phyloP scores from a whole-genome alignment of 1,140 invertebrate species.

The Cherax destructor region DNA sequence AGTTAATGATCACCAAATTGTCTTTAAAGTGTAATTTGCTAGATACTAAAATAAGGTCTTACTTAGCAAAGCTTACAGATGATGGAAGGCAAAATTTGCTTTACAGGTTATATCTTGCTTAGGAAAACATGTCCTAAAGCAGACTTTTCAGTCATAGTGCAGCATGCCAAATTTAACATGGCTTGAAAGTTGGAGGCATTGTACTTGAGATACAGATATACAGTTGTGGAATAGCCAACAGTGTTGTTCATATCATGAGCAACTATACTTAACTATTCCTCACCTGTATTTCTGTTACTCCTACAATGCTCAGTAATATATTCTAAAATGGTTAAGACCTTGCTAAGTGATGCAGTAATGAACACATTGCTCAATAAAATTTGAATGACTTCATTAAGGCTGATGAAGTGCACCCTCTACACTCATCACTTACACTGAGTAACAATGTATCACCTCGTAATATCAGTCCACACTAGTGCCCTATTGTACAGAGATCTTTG shows the following conservation, averaged over 20 bases:
- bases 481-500: constrained; percentile 37
- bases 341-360: neutral
- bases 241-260: neutral
- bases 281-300: neutral
- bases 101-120: constrained; percentile 17
- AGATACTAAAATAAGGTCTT: neutral
- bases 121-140: constrained; percentile 6
- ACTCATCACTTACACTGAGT: neutral
- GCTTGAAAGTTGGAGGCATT: neutral
- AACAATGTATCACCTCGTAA: neutral
- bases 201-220: neutral
- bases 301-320: neutral
- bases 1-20: neutral
- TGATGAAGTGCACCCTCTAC: neutral
- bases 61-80: constrained; percentile 19
- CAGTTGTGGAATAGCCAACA: neutral
- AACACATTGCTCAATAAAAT: neutral
- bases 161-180: neutral
- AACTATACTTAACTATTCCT: neutral
- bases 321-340: constrained; percentile 15
- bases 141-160: constrained; percentile 15
- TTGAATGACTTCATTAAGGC: constrained; percentile 4
- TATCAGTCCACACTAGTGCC: constrained; percentile 2
- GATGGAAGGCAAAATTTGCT: constrained; percentile 46
- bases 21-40: constrained; percentile 12